Evolutionary conservation across 2,888 invertebrate species (phyloP), one percentile per base, ranked within the genome.

Genomic region (Ichneumoninae sp.): DNA sequence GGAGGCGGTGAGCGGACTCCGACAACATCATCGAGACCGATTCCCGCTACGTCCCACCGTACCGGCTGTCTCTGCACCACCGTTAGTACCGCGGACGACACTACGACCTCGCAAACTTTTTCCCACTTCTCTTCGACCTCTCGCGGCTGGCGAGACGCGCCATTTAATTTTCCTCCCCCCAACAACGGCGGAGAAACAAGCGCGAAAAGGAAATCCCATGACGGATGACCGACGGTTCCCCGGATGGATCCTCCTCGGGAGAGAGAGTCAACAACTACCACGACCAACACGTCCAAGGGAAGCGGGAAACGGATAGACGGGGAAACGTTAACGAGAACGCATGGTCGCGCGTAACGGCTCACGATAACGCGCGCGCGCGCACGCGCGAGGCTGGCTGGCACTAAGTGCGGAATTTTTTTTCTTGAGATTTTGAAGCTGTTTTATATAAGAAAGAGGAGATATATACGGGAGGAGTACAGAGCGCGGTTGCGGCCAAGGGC

Each of bases 131-230:
- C 62, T 65, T 50, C 72, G 50, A 75, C 30, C 74, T 65, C 50
- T 52, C 50, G 26, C 65, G 33, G 33, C 75, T 65, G 47, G 50
- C 33, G 50, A 22, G 57, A 62, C 52, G 19, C 65, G 70, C 57
- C 47, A 66, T 4, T 54, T 66, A 33, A 78, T 7, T 30, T 33
- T 60, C 13, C 4, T 26, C 26, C 4, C 57, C 54, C 54, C 54
- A 0, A 57, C 57, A 57, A 8, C 26, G 16, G 16, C 57, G 57
- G 22, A 57, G 22, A 22, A 57, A 22, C 7, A 57, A 19, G 26
- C 16, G 57, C 57, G 57, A 86, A 70, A 86, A 86, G 87, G 89
- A 88, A 86, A 87, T 91, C 89, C 89, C 88, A 90, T 91, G 90
- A 90, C 89, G 89, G 88, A 90, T 90, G 87, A 86, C 89, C 80